Conservation (phyloP, 2,113 vertebrate genomes). For the Fulica atra region DNA sequence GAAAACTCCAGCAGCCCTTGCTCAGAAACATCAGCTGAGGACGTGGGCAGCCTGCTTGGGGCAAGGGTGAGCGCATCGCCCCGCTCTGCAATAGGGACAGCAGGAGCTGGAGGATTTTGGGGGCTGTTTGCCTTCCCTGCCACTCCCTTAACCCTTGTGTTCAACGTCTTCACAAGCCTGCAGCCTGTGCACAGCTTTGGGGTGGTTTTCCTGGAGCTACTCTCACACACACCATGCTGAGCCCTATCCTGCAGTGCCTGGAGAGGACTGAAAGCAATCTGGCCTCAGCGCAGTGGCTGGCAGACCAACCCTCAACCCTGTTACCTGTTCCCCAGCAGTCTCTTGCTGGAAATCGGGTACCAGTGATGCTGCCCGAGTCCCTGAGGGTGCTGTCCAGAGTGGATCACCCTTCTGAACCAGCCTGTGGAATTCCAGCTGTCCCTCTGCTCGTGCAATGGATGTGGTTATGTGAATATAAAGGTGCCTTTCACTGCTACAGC, state of each 20-base stretch:
- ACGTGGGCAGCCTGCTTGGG: neutral
- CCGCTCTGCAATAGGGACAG: neutral
- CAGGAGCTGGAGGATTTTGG: neutral
- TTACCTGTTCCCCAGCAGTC: neutral
- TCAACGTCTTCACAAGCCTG: neutral
- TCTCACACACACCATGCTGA: rapidly evolving
- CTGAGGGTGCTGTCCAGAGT: neutral
- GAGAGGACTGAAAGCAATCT: neutral
- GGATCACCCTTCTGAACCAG: neutral
- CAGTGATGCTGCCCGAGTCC: rapidly evolving
- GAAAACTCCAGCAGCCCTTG: neutral
- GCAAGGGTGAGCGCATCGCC: neutral
- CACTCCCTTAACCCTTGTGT: neutral
- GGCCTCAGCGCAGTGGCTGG: neutral
- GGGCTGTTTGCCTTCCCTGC: neutral
- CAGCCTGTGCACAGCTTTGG: rapidly evolving
- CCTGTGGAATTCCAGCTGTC: neutral
- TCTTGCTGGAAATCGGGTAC: neutral
- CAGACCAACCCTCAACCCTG: neutral
- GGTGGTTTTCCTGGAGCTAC: neutral
- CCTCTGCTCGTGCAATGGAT: neutral
- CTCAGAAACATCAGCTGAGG: neutral
- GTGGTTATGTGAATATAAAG: neutral
- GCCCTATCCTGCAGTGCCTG: neutral
- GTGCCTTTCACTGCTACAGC: neutral